Base-by-base conservation (phyloP, 2,888 invertebrate genomes). In the Carpatolechia fugitivella region DNA sequence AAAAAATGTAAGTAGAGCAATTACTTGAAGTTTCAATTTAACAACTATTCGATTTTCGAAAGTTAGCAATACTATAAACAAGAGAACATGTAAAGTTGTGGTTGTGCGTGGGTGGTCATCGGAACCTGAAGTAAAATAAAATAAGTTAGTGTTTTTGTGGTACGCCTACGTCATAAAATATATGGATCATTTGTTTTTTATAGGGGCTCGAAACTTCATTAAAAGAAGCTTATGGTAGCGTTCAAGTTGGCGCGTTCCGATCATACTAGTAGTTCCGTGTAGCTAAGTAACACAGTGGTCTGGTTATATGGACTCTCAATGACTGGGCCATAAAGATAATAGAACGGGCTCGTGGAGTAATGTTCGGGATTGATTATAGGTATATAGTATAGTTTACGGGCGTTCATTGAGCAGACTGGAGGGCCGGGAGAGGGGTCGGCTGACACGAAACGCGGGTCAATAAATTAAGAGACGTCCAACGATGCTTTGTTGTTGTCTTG, bases 361-460 rank as follows among this genome's bases (percentile, higher is more conserved):
- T 58, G 62, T 56, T 64, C 58, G 56, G 64, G 69, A 72, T 74
- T 74, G 72, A 71, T 72, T 70, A 71, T 74, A 68, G 69, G 72
- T 71, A 72, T 70, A 71, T 74, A 68, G 69, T 70, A 70, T 69
- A 75, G 72, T 81, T 82, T 80, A 82, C 79, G 70, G 68, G 70
- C 63, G 65, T 61, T 78, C 72, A 79, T 82, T 78, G 76, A 76
- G 48, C 33, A 8, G 29, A 6, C 3, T 1, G 18, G 40, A 40
- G 40, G 8, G 40, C 16, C 16, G 40, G 10, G 16, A 16, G 10
- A 18, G 40, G 40, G 50, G 84, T 74, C 84, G 76, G 86, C 82
- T 82, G 82, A 75, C 75, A 73, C 70, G 78, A 75, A 84, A 79
- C 80, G 78, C 75, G 71, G 66, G 69, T 75, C 75, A 79, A 82